Base-by-base conservation (phyloP, 2,797 vertebrate genomes). In the Hybognathus amarus region DNA sequence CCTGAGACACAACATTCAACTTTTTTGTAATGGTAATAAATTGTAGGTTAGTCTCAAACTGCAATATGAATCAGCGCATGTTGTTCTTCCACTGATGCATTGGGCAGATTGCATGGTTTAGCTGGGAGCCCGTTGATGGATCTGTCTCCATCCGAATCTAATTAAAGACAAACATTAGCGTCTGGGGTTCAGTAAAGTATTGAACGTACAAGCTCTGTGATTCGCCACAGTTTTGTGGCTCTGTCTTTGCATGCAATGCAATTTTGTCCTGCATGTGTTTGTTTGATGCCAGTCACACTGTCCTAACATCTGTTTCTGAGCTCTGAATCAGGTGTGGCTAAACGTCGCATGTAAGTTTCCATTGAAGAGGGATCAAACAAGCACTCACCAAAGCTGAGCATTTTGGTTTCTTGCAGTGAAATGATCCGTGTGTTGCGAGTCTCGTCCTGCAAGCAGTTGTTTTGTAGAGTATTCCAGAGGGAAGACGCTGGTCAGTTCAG, bases 371-470 rank as follows among this genome's bases (percentile, higher is more conserved):
- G 80, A 22, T 17, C 8, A 78, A 83, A 83, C 36, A 87, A 83
- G 83, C 47, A 88, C 90, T 91, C 82, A 91, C 90, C 86, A 30
- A 87, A 83, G 73, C 81, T 86, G 80, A 90, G 87, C 89, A 91
- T 91, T 54, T 78, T 84, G 30, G 38, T 64, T 80, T 42, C 61
- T 70, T 70, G 36, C 33, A 56, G 81, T n/a, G 59, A 50, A 50
- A 22, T 76, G 20, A 42, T 52, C 30, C 15, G 38, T 56, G 45
- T 56, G 64, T 38, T 78, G 45, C 9, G 20, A 40, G 70, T 79
- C 36, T 76, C 12, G 71, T 56, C 64, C n/a, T 54, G n/a, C n/a
- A 33, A 30, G 45, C 68, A 15, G 47, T 61, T 71, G 56, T 63
- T 77, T 52, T 50, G 68, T 50, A 42, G 50, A 76, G 50, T 73